These are phyloP conservation scores for Diachrysia chrysitis DNA, from an alignment of 2,888 invertebrate species.

Conservation along the genomic window DNA sequence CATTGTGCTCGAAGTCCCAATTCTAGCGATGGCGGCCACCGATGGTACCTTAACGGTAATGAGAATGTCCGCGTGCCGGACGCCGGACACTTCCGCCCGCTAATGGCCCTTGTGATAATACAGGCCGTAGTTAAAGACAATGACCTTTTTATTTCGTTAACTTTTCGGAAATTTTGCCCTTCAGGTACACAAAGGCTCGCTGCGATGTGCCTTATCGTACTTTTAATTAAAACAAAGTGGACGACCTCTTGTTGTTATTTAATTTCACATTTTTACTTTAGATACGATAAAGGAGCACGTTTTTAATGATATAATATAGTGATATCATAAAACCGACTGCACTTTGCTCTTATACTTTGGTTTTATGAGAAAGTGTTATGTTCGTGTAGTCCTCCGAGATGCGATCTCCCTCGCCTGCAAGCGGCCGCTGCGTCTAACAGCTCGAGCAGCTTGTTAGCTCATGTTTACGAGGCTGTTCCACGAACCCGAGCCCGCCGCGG, in stretches of 20 bases:
- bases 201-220: slow-evolving; percentile 18
- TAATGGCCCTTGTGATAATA: slow-evolving; percentile 61
- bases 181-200: slow-evolving; percentile 7
- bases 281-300: background rate
- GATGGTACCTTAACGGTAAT: slow-evolving; percentile 50
- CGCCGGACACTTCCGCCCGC: slow-evolving; percentile 63
- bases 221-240: slow-evolving; percentile 12
- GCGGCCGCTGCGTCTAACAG: background rate
- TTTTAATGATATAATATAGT: background rate
- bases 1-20: slow-evolving; percentile 34
- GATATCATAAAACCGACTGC: background rate
- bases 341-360: background rate
- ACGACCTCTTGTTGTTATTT: background rate
- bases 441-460: slow-evolving; percentile 21
- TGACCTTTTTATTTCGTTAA: slow-evolving; percentile 48
- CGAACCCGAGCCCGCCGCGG: slow-evolving; percentile 22
- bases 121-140: slow-evolving; percentile 49
- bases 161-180: slow-evolving; percentile 34
- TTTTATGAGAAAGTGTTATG: background rate
- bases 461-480: slow-evolving; percentile 43
- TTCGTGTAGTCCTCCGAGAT: background rate
- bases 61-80: slow-evolving; percentile 56
- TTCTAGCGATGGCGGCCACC: slow-evolving; percentile 24
- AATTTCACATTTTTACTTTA: background rate
- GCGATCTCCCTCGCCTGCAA: background rate